Percentiles rank a stretch among this genome's conserved stretches.
Evolutionary conservation across 2,113 vertebrate species (phyloP).

Genomic region (Eudorcas thomsonii): DNA sequence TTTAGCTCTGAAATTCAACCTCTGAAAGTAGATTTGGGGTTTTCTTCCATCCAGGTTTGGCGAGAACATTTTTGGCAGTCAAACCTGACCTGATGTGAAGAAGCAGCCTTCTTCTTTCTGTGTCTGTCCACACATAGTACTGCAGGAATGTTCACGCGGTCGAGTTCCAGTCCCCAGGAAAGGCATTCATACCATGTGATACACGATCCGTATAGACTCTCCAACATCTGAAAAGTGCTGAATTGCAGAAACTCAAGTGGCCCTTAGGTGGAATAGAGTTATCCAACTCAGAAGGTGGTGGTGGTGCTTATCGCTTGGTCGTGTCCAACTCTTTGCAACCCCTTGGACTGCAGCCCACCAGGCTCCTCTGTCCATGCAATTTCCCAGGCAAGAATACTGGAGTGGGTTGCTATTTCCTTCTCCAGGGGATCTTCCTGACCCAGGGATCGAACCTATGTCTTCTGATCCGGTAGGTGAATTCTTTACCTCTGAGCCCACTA

Average conservation of each 20-base stretch:
- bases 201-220: not conserved
- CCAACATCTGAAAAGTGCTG: not conserved
- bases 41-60: not conserved
- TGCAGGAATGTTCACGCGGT: fast-evolving
- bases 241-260: not conserved
- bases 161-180: not conserved
- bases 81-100: not conserved
- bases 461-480: not conserved
- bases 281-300: not conserved
- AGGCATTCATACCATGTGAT: fast-evolving
- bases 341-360: not conserved
- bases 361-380: not conserved
- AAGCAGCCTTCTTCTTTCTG: not conserved
- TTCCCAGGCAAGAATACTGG: not conserved
- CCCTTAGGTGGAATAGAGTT: not conserved
- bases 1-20: not conserved
- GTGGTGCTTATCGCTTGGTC: fast-evolving
- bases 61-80: not conserved
- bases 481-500: not conserved
- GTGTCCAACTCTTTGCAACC: fast-evolving
- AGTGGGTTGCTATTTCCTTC: not conserved
- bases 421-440: not conserved
- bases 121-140: not conserved
- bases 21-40: not conserved
- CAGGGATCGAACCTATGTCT: fast-evolving